These are phyloP conservation scores for Camarhynchus parvulus DNA, from an alignment of 2,113 vertebrate species.

Conservation along the genomic window DNA sequence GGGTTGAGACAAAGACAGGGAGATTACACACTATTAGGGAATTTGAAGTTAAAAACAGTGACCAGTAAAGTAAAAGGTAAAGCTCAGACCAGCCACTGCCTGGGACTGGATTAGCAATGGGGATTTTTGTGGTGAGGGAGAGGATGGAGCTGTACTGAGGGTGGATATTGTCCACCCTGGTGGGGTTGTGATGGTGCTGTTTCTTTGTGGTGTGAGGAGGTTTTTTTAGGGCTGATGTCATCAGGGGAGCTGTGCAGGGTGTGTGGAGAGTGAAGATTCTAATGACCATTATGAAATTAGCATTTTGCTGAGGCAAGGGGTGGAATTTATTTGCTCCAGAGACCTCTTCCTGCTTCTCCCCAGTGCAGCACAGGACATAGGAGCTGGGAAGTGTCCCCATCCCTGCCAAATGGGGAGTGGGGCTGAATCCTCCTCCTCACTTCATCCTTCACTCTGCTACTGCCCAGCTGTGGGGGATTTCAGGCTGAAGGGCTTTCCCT, in stretches of 20 bases:
- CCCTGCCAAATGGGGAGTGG: neutral
- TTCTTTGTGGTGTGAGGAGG: neutral
- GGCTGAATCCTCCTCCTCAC: neutral
- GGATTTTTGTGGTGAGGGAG: neutral
- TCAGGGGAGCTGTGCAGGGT: neutral
- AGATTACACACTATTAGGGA: neutral
- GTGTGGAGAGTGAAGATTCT: fast-evolving
- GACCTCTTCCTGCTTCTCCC: neutral
- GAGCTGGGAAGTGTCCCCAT: neutral
- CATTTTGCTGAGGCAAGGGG: fast-evolving
- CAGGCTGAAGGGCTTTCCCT: neutral
- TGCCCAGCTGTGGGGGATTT: neutral
- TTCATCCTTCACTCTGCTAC: neutral
- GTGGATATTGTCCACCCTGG: neutral
- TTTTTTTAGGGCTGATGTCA: neutral
- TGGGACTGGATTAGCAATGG: neutral
- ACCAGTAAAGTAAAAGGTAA: neutral
- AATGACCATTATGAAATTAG: neutral
- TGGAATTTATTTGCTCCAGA: neutral
- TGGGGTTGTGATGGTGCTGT: fast-evolving
- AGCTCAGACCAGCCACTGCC: neutral
- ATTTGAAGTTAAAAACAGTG: neutral
- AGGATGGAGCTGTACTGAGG: neutral
- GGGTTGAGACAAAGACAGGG: neutral
- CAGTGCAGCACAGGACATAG: fast-evolving